Base-by-base conservation (phyloP, 2,113 vertebrate species). In the Apodemus sylvaticus region DNA sequence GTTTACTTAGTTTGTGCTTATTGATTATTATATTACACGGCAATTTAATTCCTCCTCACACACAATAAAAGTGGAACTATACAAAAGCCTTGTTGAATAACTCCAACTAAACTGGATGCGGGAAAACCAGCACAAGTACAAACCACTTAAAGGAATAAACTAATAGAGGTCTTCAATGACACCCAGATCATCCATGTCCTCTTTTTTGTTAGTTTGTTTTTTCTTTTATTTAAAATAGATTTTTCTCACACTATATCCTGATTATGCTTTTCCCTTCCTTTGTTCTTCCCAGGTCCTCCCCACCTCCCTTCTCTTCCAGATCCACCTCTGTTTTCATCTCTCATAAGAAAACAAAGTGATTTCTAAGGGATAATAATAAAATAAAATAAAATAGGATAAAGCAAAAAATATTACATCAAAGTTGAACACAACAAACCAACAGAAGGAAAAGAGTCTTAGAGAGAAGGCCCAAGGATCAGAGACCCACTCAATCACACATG, bases 11-110 rank as follows among this genome's bases (percentile, higher is more conserved):
- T 74, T 17, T 19, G 31, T 89, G 8, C 45, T 83, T 83, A 45
- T 86, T 89, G 81, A 74, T 92, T 89, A 86, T 66, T 51, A 81
- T 88, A 29, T 88, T 93, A 6, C 39, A 94, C 58, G 62, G 17
- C 3, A 70, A 82, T 45, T 79, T 73, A 60, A 77, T 68, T 77
- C 4, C 31, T 71, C 36, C 14, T 79, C 7, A 36, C 64, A 86
- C 0, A 29, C 71, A 39, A 51, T 6, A 86, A 78, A 93, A 86
- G 22, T 64, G 58, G 86, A 92, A 17, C 42, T 85, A 48, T 86
- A 39, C 24, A 76, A 34, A n/a, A 85, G 6, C 79, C 89, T 91
- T 14, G 74, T 64, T 29, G 20, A 94, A 19, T 42, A 73, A 58
- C 4, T 82, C 36, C 70, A 16, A 36, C 31, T 86, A 68, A 92